Base-by-base conservation (phyloP, 2,797 vertebrate genomes). In the Onychomys arenicola region DNA sequence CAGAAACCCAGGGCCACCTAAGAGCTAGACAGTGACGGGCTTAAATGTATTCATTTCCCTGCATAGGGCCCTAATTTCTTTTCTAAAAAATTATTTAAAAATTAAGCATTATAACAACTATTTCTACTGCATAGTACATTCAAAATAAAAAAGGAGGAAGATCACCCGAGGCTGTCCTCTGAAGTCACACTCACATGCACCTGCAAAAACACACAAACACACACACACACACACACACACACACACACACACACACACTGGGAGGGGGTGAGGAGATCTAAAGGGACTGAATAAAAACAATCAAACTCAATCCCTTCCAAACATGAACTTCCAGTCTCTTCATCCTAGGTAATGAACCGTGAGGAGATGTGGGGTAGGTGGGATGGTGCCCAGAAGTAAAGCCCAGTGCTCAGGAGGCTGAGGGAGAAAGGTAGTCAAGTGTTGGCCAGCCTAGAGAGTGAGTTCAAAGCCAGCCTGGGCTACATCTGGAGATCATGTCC, bases 71-170 rank as follows among this genome's bases (percentile, higher is more conserved):
- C 88, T 46, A 85, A 21, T 92, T 83, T 34, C 37, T 43, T 27
- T 93, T 94, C 73, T 85, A 63, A 92, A 87, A 67, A 81, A 94
- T 73, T 65, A 93, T 46, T 94, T 81, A 65, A 91, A 93, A 89
- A 82, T 49, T 63, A 75, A 94, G 63, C 5, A 83, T 37, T 71
- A n/a, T 29, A 86, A 71, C 10, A 27, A 91, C 80, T 2, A 0
- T 71, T 81, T 88, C 57, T 84, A 37, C 43, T 55, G 17, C 27
- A 63, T 7, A 52, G 40, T 49, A 43, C 52, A 92, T 86, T 69
- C 9, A 89, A 78, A 46, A 43, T 2, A 52, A n/a, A 85, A 57
- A 46, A 85, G 16, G 63, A 34, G 29, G 40, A 67, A 49, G 19
- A 49, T 34, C 43, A 46, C 9, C 61, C 1, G 2, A 85, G 65